phyloP scores from a whole-genome alignment of 2,797 vertebrate genomes.

The Pangasius krempfi region DNA sequence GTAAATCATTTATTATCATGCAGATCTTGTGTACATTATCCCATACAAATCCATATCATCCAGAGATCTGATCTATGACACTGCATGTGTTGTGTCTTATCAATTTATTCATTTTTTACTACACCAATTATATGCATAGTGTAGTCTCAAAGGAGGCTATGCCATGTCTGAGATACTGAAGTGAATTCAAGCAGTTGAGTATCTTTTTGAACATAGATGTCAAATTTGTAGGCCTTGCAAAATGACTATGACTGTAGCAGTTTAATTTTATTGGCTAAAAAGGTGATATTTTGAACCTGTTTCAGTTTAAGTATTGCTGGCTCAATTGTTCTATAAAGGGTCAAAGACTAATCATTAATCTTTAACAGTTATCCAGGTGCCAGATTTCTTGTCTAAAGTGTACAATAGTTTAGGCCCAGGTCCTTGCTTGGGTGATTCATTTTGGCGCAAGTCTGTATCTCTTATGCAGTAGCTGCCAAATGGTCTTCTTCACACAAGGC shows the following conservation, averaged over 20 bases:
- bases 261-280: constrained; percentile 27
- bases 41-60: not conserved
- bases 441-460: not conserved
- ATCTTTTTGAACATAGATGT: constrained; percentile 15
- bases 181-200: not conserved
- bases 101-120: not conserved
- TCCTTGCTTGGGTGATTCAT: not conserved
- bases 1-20: not conserved
- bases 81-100: not conserved
- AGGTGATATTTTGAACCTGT: constrained; percentile 12
- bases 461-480: not conserved
- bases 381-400: not conserved
- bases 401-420: not conserved
- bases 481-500: constrained; percentile 5
- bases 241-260: not conserved
- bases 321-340: constrained; percentile 35
- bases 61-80: not conserved
- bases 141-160: not conserved
- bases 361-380: not conserved
- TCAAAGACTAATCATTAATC: constrained; percentile 34
- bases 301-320: constrained; percentile 24
- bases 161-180: not conserved
- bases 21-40: not conserved
- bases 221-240: not conserved
- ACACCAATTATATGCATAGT: not conserved